Evolutionary conservation across 2,888 invertebrate genomes (phyloP).

Genomic region (Agrochola lychnidis): DNA sequence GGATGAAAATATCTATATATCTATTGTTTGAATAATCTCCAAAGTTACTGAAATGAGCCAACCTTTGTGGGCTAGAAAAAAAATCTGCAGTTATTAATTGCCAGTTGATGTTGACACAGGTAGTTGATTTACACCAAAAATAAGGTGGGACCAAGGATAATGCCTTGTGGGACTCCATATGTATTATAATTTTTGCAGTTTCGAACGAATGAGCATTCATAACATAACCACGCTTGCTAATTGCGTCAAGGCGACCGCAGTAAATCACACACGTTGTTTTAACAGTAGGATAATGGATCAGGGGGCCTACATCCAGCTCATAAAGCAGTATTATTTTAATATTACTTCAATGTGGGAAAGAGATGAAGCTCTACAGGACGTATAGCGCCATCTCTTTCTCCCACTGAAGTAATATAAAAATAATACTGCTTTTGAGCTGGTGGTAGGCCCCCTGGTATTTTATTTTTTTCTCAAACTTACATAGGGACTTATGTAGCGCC

Average conservation of each 20-base stretch:
- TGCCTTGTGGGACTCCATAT: no score
- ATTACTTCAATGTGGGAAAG: no score
- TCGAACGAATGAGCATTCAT: background rate
- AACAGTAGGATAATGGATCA: background rate
- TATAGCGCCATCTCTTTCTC: no score
- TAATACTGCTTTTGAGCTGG: no score
- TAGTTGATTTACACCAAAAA: no score
- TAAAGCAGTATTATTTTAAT: no score
- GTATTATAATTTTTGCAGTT: background rate
- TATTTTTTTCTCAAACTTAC: background rate
- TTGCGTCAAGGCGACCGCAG: background rate
- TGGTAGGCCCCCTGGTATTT: background rate
- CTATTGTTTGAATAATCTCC: slow-evolving; percentile 11
- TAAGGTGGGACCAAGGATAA: no score
- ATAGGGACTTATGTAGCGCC: background rate
- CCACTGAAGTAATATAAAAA: no score
- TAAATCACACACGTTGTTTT: background rate
- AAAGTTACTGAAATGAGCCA: background rate
- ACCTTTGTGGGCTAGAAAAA: background rate
- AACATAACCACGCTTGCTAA: background rate
- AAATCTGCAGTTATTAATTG: no score
- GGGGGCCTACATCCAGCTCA: no score
- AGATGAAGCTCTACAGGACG: no score
- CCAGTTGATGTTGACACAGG: no score
- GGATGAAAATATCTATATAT: background rate